Conservation (phyloP, 2,797 vertebrate species). For the Botia almorhae region DNA sequence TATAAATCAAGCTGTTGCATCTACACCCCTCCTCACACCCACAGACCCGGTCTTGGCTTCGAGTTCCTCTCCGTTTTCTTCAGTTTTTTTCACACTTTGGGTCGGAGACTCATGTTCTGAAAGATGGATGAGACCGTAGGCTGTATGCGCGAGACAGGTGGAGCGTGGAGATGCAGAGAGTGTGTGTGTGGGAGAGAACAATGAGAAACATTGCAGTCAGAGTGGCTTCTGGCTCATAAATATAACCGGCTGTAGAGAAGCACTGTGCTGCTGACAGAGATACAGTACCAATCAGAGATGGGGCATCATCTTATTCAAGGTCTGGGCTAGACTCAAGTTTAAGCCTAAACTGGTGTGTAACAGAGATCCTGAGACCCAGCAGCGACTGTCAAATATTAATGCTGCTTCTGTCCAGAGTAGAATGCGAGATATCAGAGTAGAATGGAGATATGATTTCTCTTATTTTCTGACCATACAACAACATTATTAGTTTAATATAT, state of each 20-base stretch:
- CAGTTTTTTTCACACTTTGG: constrained; percentile 40
- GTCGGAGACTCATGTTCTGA: constrained; percentile 19
- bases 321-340: neutral
- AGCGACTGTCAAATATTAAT: neutral
- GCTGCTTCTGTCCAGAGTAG: neutral
- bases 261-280: constrained; percentile 19
- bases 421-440: neutral
- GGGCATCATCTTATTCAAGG: neutral
- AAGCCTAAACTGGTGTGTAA: neutral
- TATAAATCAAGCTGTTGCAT: constrained; percentile 18
- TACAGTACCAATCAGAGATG: neutral
- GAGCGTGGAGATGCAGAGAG: neutral
- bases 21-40: constrained; percentile 17
- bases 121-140: constrained; percentile 41
- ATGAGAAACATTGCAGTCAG: constrained; percentile 28
- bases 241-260: constrained; percentile 31
- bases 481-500: too few relatives aligned
- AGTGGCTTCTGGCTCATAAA: constrained; percentile 29
- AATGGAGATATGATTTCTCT: neutral
- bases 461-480: constrained; percentile 7
- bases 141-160: constrained; percentile 32
- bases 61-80: too few relatives aligned
- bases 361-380: neutral
- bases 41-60: constrained; percentile 9
- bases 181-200: constrained; percentile 15